phyloP scores from a whole-genome alignment of 2,888 invertebrate genomes.

The Altica lythri region DNA sequence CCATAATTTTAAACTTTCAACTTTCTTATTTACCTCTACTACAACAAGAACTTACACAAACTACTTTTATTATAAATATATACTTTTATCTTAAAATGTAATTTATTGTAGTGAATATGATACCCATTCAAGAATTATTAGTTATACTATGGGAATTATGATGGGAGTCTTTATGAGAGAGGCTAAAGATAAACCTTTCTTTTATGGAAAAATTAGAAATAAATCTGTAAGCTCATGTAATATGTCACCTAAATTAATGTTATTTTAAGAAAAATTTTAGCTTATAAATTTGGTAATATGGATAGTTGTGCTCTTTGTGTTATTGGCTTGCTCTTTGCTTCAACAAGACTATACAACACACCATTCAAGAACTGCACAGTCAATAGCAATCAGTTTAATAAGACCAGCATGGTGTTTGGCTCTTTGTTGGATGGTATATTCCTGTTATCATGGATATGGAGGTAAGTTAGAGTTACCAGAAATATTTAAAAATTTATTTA shows the following conservation, averaged over 20 bases:
- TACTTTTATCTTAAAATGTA: neutral
- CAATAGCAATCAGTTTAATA: constrained; percentile 15
- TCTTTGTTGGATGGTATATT: constrained; percentile 38
- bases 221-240: constrained; percentile 11
- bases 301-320: constrained; percentile 26
- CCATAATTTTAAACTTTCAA: too few species aligned
- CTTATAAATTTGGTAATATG: constrained; percentile 32
- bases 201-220: constrained; percentile 18
- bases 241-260: neutral
- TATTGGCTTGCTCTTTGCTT: constrained; percentile 24
- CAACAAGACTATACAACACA: constrained; percentile 11
- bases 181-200: constrained; percentile 30
- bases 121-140: constrained; percentile 38
- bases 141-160: constrained; percentile 40
- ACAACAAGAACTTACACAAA: neutral
- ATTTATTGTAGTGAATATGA: constrained; percentile 33
- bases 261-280: constrained; percentile 19
- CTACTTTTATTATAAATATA: neutral
- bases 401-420: constrained; percentile 36
- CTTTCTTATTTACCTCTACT: too few species aligned
- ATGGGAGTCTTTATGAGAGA: constrained; percentile 39
- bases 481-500: constrained; percentile 2
- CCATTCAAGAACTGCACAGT: constrained; percentile 2
- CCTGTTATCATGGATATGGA: constrained; percentile 38
- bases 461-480: constrained; percentile 28